Evolutionary conservation across 2,888 invertebrate genomes (phyloP), one percentile per base, ranked within the genome.

Genomic region (Eristalis tenax): DNA sequence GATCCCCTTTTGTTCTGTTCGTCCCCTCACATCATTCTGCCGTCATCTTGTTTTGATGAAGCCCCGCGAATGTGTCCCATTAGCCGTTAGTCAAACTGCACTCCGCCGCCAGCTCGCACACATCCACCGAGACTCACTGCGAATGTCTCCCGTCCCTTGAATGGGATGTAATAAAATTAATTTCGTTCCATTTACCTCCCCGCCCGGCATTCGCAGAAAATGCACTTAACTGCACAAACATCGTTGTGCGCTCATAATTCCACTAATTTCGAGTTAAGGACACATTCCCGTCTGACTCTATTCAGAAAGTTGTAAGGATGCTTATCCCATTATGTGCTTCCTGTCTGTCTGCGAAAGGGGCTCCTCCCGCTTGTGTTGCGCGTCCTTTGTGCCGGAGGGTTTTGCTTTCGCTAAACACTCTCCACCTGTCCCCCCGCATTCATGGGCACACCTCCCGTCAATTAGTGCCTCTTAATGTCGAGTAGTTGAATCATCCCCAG

Each of bases 221-320:
- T 79, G 43, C 73, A 80, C 61, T 59, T 74, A 74, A 70, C 76
- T 82, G 77, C 61, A 77, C 77, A 73, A 77, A 83, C 83, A 82
- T 76, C 43, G 61, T 71, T 83, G 61, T 22, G 38, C 61, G 68
- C 83, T 83, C 77, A 83, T 68, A 77, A 83, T 77, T 83, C 56
- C 28, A 68, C 83, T 83, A 83, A 83, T 83, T 83, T 77, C 68
- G 50, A 61, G 43, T 76, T 83, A 61, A 83, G 77, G 76, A 83
- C 66, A 71, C 83, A 77, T 77, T 68, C 15, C 61, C 68, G 38
- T 32, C 32, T n/a, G 71, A 79, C 65, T 70, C 69, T 32, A 70
- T 70, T 69, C 70, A 63, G 35, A 79, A 40, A 40, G 28, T 32
- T 40, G 38, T 18, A 15, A 50, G 75, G 28, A 13, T 64, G 56